Base-by-base conservation (phyloP, 2,888 invertebrate species). In the Globia sparganii region DNA sequence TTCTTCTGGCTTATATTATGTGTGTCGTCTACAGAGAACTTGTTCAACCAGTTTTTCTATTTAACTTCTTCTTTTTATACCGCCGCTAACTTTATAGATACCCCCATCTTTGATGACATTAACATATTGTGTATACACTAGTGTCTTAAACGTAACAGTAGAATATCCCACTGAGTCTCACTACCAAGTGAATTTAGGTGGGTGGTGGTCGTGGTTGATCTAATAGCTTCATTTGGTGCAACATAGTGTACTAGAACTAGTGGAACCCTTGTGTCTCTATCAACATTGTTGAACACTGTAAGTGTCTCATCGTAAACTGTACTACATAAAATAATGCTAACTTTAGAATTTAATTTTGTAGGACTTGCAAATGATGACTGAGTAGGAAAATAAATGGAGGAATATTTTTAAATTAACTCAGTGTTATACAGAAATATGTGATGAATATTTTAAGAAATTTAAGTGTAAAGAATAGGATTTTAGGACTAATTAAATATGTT, bases 171-270 rank as follows among this genome's bases (percentile, higher is more conserved):
- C 76, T 78, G 77, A 37, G 65, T 76, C 72, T 81, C 25, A 25
- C n/a, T 66, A 31, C 31, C 34, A 65, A 75, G 69, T 71, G 75
- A 34, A 71, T 61, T 6, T 61, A 72, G 62, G 11, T 43, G 4
- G 13, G 40, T 40, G 40, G 40, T 40, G 40, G 9, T 40, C 11
- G 40, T 40, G 43, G 43, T 78, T 70, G 37, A 59, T 73, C 64
- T 65, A 73, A 76, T 58, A 43, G 61, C 74, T 80, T 73, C 78
- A 79, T 77, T 77, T 58, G 21, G n/a, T 61, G 49, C 72, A 78
- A 88, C 85, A 86, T 70, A 61, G 80, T 87, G 4, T 31, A 61
- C 37, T 66, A 13, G 40, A 56, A 65, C 58, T 53, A 58, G 18
- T 72, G n/a, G 31, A 56, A 37, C 53, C 5, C 34, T 64, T 53